These are phyloP conservation scores for Nymphicus hollandicus DNA, from an alignment of 2,113 vertebrate species.

Conservation along the genomic window DNA sequence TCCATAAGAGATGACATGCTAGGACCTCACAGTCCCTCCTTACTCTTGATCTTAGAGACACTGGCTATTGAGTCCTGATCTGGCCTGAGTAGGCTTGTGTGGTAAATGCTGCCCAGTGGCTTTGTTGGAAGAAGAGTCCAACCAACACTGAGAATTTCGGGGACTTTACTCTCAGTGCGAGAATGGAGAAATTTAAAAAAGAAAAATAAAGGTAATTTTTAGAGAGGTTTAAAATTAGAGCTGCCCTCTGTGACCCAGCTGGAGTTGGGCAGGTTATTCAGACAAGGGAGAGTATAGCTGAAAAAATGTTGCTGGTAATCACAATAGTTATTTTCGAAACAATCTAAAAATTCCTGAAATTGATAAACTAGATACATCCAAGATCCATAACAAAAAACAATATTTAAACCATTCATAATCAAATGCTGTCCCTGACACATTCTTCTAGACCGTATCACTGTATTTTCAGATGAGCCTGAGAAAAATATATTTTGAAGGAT, in stretches of 20 bases:
- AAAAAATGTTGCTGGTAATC: neutral
- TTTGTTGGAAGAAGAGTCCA: neutral
- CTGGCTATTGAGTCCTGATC: neutral
- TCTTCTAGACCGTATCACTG: neutral
- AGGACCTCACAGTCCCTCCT: neutral
- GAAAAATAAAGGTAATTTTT: neutral
- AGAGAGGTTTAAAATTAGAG: neutral
- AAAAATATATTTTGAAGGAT: slow-evolving; percentile 12
- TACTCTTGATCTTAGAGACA: accelerated
- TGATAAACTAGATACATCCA: neutral
- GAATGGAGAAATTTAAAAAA: neutral
- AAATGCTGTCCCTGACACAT: neutral
- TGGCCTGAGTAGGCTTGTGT: neutral
- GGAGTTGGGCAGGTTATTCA: neutral
- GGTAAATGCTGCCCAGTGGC: neutral
- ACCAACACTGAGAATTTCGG: neutral
- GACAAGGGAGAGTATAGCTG: neutral
- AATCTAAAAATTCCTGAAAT: neutral
- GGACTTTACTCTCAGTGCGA: neutral
- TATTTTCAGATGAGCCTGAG: neutral
- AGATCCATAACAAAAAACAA: neutral
- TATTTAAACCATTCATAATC: neutral
- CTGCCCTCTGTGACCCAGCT: neutral
- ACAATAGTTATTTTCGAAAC: neutral
- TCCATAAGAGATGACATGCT: neutral